Evolutionary conservation across 2,797 vertebrate genomes (phyloP).

Genomic region (Enteromius afrohamiltoni): DNA sequence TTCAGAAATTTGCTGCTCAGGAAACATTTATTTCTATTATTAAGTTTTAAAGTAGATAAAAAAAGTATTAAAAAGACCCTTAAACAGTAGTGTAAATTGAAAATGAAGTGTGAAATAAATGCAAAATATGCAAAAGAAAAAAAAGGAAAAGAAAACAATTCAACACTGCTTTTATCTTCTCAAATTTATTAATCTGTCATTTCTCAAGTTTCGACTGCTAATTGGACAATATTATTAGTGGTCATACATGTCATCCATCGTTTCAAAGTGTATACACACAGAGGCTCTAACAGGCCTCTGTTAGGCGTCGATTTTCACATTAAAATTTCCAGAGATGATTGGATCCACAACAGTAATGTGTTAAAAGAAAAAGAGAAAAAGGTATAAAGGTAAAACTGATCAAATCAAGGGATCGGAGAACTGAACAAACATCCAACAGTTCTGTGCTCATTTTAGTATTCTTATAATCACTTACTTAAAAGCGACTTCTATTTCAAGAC

Average conservation of each 20-base stretch:
- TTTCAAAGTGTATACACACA: constrained; percentile 60
- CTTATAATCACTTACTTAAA: constrained; percentile 51
- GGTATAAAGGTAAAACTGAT: constrained; percentile 42
- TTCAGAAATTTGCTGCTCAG: background rate
- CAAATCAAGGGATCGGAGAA: constrained; percentile 57
- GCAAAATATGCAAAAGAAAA: background rate
- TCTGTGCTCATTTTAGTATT: constrained; percentile 44
- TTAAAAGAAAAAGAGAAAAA: constrained; percentile 65
- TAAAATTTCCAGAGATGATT: constrained; percentile 69
- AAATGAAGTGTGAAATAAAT: background rate
- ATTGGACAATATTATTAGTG: constrained; percentile 75
- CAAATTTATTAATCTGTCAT: constrained; percentile 82
- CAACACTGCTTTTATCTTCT: constrained; percentile 61
- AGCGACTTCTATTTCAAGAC: constrained; percentile 10
- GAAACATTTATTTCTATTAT: no score
- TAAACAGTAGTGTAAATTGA: background rate
- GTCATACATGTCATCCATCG: constrained; percentile 67
- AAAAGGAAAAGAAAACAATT: background rate
- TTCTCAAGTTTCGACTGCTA: constrained; percentile 75
- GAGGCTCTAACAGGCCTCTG: constrained; percentile 52
- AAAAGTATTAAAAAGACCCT: background rate
- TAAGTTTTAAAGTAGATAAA: no score
- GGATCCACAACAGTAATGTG: constrained; percentile 68
- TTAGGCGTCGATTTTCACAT: constrained; percentile 71
- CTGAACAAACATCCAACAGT: constrained; percentile 40